Evolutionary conservation across 2,888 invertebrate species (phyloP), one percentile per base, ranked within the genome.

Genomic region (Bembecia ichneumoniformis): DNA sequence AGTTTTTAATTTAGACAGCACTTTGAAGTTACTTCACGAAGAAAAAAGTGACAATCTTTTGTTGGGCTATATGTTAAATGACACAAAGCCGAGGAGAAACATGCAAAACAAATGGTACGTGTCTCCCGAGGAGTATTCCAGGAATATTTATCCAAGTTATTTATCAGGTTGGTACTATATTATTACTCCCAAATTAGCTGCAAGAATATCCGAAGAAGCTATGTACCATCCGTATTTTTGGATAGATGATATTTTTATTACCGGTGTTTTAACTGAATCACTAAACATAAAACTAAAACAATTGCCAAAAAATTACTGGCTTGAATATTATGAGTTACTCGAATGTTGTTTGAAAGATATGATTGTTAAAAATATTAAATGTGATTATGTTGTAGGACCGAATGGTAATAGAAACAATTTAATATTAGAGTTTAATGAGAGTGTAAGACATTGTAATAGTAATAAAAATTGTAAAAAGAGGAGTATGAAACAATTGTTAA

Each of bases 171-270:
- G 95, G 95, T 89, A 94, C 60, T 96, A 96, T 59, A 82, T 94
- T 1, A 93, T 94, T 2, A 93, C 92, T 50, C 89, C 91, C 0
- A 78, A 88, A 55, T 89, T 91, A 1, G 92, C 92, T 0, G 66
- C 68, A 14, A 80, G 79, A 15, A 66, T 97, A 47, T 82, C 90
- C 16, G 66, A 82, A 3, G 81, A 89, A 57, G 89, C 91, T 0
- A 68, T 79, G 34, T 68, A 77, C 35, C 80, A 90, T n/a, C 82
- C 89, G 14, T 94, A 92, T 62, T 96, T 97, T 78, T 97, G 97
- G 96, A 96, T 97, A 52, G 97, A 97, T 67, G 97, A 97, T 70
- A 92, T 94, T 45, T 93, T 92, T 70, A 79, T 97, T 0, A 97
- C 96, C 0, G 97, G 97, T 1, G 84, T 95, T 47, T 76, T 96